Conservation (phyloP, 2,888 invertebrate genomes). For the Parnassius orleans region DNA sequence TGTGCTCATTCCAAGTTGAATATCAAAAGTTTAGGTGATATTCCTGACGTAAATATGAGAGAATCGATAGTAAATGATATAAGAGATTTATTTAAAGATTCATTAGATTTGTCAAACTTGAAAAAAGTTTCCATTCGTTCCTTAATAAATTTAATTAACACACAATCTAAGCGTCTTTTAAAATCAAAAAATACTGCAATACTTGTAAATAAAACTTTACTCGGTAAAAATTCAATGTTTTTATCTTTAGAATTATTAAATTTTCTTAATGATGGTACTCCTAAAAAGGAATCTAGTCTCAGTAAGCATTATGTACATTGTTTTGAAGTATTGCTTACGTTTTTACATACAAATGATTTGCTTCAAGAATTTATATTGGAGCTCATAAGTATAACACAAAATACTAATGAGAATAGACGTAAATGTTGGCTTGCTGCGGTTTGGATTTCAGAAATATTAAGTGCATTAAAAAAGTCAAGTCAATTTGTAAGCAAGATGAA, state of each 20-base stretch:
- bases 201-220: conserved; percentile 51
- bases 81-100: conserved; percentile 54
- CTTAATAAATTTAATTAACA: conserved; percentile 50
- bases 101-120: conserved; percentile 53
- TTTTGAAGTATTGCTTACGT: conserved; percentile 79
- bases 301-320: conserved; percentile 55
- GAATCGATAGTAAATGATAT: conserved; percentile 61
- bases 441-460: conserved; percentile 76
- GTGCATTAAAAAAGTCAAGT: conserved; percentile 63
- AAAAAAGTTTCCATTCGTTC: conserved; percentile 53
- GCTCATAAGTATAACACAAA: conserved; percentile 63
- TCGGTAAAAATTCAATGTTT: conserved; percentile 59
- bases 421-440: conserved; percentile 69
- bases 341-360: conserved; percentile 75
- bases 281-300: conserved; percentile 43
- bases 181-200: conserved; percentile 41
- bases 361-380: conserved; percentile 69
- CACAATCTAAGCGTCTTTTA: conserved; percentile 50
- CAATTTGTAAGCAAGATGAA: conserved; percentile 49
- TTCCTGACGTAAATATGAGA: conserved; percentile 54
- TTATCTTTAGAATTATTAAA: conserved; percentile 58
- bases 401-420: conserved; percentile 42
- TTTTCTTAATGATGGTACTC: conserved; percentile 45
- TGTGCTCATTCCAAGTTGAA: conserved; percentile 59
- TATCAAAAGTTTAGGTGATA: conserved; percentile 61